Evolutionary conservation across 1,140 invertebrate species (phyloP).

Genomic region (Panonychus citri): DNA sequence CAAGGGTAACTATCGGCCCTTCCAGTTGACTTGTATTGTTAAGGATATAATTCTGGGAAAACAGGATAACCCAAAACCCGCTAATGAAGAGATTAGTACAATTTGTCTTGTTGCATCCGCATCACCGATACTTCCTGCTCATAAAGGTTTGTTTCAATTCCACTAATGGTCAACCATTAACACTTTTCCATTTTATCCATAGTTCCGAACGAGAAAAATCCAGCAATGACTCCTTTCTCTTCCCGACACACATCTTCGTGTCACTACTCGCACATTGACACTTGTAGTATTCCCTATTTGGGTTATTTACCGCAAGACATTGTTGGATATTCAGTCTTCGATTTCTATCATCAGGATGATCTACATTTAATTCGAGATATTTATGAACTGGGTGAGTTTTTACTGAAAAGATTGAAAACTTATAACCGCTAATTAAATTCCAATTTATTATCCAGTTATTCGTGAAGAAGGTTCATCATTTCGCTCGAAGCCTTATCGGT

Average conservation of each 20-base stretch:
- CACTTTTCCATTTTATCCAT: background rate
- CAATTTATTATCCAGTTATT: slow-evolving; percentile 26
- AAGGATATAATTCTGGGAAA: slow-evolving; percentile 11
- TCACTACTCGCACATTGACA: slow-evolving; percentile 46
- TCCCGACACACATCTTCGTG: slow-evolving; percentile 50
- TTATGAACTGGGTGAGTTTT: slow-evolving; percentile 49
- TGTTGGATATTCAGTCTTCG: slow-evolving; percentile 49
- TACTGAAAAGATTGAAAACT: too few relatives aligned
- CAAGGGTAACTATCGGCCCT: slow-evolving; percentile 39
- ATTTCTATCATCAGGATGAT: slow-evolving; percentile 70
- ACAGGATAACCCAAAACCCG: slow-evolving; percentile 10
- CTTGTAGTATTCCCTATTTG: slow-evolving; percentile 48
- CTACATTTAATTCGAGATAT: slow-evolving; percentile 47
- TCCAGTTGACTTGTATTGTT: slow-evolving; percentile 39
- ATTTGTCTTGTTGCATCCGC: slow-evolving; percentile 38
- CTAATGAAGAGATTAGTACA: slow-evolving; percentile 1
- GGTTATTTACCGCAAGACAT: slow-evolving; percentile 74
- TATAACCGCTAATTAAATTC: background rate
- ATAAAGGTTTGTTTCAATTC: slow-evolving; percentile 33
- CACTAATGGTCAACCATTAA: background rate
- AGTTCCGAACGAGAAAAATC: slow-evolving; percentile 16
- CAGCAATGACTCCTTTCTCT: slow-evolving; percentile 32
- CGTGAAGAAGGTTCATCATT: slow-evolving; percentile 37
- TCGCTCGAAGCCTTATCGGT: slow-evolving; percentile 49
- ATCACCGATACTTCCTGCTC: slow-evolving; percentile 42